A percentile compares a stretch with the other conserved stretches of the same genome.
phyloP scores from a whole-genome alignment of 92 coral and sea anemone genomes.

The Porites evermanni region DNA sequence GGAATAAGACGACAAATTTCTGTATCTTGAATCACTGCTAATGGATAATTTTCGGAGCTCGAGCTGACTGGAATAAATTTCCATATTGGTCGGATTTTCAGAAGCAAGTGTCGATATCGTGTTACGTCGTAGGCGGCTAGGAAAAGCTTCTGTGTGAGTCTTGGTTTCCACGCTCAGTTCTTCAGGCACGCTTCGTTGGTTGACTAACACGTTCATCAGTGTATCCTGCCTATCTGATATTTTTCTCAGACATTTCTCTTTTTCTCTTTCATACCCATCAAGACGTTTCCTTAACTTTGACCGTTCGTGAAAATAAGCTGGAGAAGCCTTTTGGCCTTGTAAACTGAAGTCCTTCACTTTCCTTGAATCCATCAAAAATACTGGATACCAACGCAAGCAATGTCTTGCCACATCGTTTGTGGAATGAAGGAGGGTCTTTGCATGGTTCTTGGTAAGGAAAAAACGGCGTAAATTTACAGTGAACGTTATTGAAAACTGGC shows the following conservation, averaged over 20 bases:
- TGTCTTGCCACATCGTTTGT: not conserved
- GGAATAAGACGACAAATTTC: not conserved
- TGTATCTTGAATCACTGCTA: not conserved
- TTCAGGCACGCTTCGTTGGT: not conserved
- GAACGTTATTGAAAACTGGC: too few relatives aligned
- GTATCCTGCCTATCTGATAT: constrained; percentile 27
- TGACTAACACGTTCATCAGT: not conserved
- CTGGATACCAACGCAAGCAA: not conserved
- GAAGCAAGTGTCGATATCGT: not conserved
- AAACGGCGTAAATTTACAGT: too few relatives aligned
- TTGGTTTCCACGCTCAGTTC: too few relatives aligned
- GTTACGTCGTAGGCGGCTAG: not conserved
- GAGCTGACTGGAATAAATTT: not conserved
- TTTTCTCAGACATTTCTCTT: constrained; percentile 23
- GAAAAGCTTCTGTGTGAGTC: not conserved
- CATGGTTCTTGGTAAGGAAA: not conserved
- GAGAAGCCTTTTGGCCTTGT: not conserved
- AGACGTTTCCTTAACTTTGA: constrained; percentile 15
- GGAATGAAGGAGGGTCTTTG: too few relatives aligned
- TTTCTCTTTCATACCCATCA: constrained; percentile 19
- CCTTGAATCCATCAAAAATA: constrained; percentile 18
- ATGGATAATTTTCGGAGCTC: constrained; percentile 1
- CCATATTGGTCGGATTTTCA: not conserved
- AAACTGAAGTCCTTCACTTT: not conserved
- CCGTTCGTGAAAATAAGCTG: constrained; percentile 31